Evolutionary conservation across 1,140 invertebrate species (phyloP).

Genomic region (Drosophila lacteicornis): DNA sequence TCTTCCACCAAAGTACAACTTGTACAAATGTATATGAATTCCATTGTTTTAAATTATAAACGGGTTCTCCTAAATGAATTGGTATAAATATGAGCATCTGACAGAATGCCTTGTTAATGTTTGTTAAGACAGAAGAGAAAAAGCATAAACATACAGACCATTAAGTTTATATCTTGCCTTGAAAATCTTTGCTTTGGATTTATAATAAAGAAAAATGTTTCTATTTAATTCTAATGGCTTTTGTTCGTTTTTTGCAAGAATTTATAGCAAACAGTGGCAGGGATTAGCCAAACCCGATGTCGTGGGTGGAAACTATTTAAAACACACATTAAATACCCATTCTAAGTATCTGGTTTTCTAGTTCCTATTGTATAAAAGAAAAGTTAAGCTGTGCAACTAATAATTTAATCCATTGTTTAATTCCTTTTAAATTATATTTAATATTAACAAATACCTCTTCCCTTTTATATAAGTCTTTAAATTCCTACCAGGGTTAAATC

Average conservation of each 20-base stretch:
- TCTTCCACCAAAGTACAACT: constrained; percentile 49
- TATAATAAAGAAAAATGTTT: constrained; percentile 30
- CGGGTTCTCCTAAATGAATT: constrained; percentile 42
- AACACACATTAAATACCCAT: neutral
- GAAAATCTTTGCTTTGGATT: constrained; percentile 12
- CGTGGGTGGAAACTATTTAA: neutral
- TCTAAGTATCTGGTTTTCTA: neutral
- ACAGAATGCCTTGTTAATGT: constrained; percentile 35
- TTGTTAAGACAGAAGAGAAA: constrained; percentile 3
- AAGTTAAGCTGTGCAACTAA: too few species aligned
- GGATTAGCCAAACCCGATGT: constrained; percentile 1
- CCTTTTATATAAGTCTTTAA: neutral
- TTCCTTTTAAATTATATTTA: neutral
- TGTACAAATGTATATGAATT: constrained; percentile 56
- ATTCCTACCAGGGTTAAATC: neutral
- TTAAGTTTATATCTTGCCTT: constrained; percentile 22
- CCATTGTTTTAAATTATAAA: constrained; percentile 52
- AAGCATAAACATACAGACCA: neutral
- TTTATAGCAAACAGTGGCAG: neutral
- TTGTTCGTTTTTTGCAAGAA: neutral
- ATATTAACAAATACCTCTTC: neutral
- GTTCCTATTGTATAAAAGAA: too few species aligned
- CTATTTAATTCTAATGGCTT: constrained; percentile 5
- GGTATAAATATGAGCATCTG: constrained; percentile 47
- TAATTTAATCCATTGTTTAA: neutral